Conservation (phyloP, 2,113 vertebrate species). For the Gymnobelideus leadbeateri region DNA sequence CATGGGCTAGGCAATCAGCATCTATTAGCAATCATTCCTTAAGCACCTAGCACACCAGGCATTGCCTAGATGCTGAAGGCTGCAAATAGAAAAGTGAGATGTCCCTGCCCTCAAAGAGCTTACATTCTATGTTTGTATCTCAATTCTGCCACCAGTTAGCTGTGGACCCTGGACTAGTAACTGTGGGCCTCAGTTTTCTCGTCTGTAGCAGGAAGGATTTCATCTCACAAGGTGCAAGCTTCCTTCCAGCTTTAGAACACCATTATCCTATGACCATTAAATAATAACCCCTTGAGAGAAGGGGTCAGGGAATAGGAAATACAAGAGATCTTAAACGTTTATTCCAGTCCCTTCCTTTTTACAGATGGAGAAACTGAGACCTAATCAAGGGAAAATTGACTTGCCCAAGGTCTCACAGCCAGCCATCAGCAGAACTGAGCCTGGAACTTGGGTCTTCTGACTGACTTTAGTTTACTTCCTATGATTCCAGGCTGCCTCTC, state of each 20-base stretch:
- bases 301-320: not conserved
- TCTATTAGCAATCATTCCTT: not conserved
- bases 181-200: not conserved
- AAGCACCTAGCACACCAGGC: not conserved
- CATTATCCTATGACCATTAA: not conserved
- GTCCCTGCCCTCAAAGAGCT: not conserved
- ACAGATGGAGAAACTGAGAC: not conserved
- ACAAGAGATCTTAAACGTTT: not conserved
- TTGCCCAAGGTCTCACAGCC: not conserved
- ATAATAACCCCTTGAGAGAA: not conserved
- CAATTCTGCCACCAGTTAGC: not conserved
- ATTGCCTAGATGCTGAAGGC: not conserved
- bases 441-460: not conserved
- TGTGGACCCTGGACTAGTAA: not conserved
- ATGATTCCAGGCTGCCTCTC: not conserved
- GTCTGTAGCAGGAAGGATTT: not conserved
- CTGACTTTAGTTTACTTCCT: not conserved
- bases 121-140: not conserved
- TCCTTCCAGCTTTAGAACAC: no score
- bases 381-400: not conserved
- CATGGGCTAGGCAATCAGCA: not conserved
- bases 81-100: not conserved
- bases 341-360: not conserved
- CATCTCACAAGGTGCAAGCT: not conserved
- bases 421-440: not conserved